A percentile compares a stretch with the other conserved stretches of the same genome.
Evolutionary conservation across 2,888 invertebrate genomes (phyloP).

Genomic region (Syrista parreyssii): DNA sequence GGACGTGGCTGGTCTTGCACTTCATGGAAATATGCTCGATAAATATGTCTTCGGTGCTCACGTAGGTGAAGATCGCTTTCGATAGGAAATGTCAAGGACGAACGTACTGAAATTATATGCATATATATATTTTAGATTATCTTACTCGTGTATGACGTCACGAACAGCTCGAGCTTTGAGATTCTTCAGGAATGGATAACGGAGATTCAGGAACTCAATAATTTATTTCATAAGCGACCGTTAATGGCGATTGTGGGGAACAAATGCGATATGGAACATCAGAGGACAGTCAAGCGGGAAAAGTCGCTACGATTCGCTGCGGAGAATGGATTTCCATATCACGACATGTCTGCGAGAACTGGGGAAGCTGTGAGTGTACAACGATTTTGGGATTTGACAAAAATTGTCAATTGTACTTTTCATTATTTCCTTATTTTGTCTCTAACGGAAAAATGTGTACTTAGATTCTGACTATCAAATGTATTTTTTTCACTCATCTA

Average conservation of each 20-base stretch:
- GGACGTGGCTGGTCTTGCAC: slow-evolving; percentile 85
- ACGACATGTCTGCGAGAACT: slow-evolving; percentile 77
- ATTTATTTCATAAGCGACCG: slow-evolving; percentile 68
- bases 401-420: not conserved
- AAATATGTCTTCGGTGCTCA: slow-evolving; percentile 79
- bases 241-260: slow-evolving; percentile 76
- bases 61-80: slow-evolving; percentile 66
- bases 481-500: not conserved
- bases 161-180: slow-evolving; percentile 83
- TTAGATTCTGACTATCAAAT: slow-evolving; percentile 15
- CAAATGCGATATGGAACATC: slow-evolving; percentile 81
- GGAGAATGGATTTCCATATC: slow-evolving; percentile 72
- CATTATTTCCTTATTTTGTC: slow-evolving; percentile 11
- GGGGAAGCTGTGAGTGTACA: slow-evolving; percentile 74
- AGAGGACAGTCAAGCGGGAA: slow-evolving; percentile 75
- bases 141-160: slow-evolving; percentile 86
- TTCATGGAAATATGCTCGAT: slow-evolving; percentile 81
- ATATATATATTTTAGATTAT: slow-evolving; percentile 72
- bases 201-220: slow-evolving; percentile 67
- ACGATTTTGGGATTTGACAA: not conserved
- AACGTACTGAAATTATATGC: not conserved
- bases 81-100: not conserved
- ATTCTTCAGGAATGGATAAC: slow-evolving; percentile 79
- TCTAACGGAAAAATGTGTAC: slow-evolving; percentile 1
- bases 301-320: slow-evolving; percentile 75